Evolutionary conservation across 2,113 vertebrate genomes (phyloP), one percentile per base, ranked within the genome.

Genomic region (Solea solea): DNA sequence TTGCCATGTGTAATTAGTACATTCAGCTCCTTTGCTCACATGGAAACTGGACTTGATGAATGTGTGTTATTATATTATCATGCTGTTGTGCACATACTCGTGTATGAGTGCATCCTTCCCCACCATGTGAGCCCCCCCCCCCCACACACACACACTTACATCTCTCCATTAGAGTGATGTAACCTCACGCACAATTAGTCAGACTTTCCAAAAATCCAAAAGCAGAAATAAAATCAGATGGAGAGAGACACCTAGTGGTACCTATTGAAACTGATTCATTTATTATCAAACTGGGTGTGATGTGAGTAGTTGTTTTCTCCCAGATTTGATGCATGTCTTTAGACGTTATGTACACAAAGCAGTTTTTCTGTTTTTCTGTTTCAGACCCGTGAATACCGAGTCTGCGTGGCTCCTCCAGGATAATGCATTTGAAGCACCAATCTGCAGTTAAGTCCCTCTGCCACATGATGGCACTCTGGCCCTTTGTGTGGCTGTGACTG

Each of bases 391-490:
- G 48, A 34, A 64, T 16, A 25, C 9, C 7, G 1, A 50, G 10
- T 21, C 14, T 12, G n/a, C 15, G 10, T 72, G 14, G n/a, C 21
- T 42, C 41, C 11, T 55, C 9, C 50, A 40, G 7, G 21, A 7
- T 7, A 15, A 34, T 15, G n/a, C 8, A 16, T 13, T 56, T 40
- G 4, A 28, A 34, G 15, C 44, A 52, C 7, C 50, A 3, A 2
- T 1, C 9, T 86, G 85, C 76, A 86, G 34, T 68, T 44, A 7
- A 1, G 9, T 0, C 11, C 1, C 4, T 39, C 50, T 5, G 25
- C 88, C 91, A 91, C 89, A 85, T 75, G 90, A 76, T 87, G 86
- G 76, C 89, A 87, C 78, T 90, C 49, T 77, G 61, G 72, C 54
- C 88, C 89, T 89, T 78, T 61, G 68, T 53, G 4, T 82, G 34